These are phyloP conservation scores for Argya squamiceps DNA, from an alignment of 2,797 vertebrate species.

Conservation along the genomic window DNA sequence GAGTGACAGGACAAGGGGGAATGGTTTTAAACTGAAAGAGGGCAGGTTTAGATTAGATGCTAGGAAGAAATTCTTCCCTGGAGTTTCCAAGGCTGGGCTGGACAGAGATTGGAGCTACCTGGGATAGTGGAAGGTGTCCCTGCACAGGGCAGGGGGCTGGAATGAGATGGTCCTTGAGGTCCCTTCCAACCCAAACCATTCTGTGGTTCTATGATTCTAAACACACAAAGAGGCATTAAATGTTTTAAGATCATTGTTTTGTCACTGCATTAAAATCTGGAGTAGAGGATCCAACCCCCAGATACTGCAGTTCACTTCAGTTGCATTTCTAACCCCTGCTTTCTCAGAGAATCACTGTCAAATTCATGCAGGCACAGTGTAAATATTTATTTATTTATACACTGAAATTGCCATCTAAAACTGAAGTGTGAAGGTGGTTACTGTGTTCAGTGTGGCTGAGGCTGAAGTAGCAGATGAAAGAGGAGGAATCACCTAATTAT, in stretches of 20 bases:
- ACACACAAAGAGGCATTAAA: background rate
- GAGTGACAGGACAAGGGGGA: background rate
- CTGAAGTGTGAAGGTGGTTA: background rate
- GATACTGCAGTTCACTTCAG: background rate
- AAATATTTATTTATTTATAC: background rate
- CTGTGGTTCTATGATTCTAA: background rate
- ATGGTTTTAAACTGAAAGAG: background rate
- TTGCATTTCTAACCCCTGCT: background rate
- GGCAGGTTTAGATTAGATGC: background rate
- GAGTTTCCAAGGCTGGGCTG: background rate
- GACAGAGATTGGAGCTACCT: fast-evolving
- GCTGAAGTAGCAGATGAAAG: background rate
- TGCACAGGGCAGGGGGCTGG: background rate
- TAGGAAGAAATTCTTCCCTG: background rate
- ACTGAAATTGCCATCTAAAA: background rate
- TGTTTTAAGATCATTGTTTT: fast-evolving
- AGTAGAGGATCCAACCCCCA: background rate
- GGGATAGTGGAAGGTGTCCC: background rate
- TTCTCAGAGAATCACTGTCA: background rate
- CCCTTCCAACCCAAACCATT: background rate
- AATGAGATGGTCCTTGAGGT: background rate
- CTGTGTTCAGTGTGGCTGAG: background rate
- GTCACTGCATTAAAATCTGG: background rate
- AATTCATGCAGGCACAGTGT: background rate
- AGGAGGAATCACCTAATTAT: background rate